Base-by-base conservation (phyloP, 2,888 invertebrate species). In the Philereme transversata region DNA sequence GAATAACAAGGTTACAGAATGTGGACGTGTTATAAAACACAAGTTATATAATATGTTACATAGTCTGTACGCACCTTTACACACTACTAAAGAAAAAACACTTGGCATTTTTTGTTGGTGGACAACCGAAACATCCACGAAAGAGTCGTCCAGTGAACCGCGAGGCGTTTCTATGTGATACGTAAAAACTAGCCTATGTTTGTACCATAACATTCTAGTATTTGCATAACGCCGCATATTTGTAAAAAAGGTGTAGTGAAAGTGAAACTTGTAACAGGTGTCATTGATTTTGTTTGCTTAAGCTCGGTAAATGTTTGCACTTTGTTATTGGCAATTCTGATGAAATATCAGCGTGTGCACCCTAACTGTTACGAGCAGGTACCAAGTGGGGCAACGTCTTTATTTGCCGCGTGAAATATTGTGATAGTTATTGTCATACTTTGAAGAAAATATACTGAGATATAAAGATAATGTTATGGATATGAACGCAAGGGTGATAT, bases 231-330 rank as follows among this genome's bases (percentile, higher is more conserved):
- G 66, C 79, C 78, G 79, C 74, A 75, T 79, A 78, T 73, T 70
- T 57, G 68, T 71, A 79, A 86, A 86, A 84, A 85, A 86, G 78
- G 79, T 79, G 74, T 83, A 87, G 81, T 82, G 82, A 86, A 84
- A 83, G 80, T 79, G 80, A 82, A 76, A 71, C 74, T 77, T 68
- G 86, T 86, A 86, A 86, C 86, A 87, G 87, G 86, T 88, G 86
- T 75, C 78, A 78, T 79, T 85, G 82, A 86, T 85, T 79, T 75
- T 78, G 75, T 78, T 80, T 82, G 77, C 74, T 79, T 78, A 22
- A 78, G 79, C 77, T 81, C 65, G 68, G 77, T 73, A 75, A 76
- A 76, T 76, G 68, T 74, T 75, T 74, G 67, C 56, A 62, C 67
- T 73, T 59, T 63, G 68, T 72, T 76, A 76, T 76, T 75, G 73